phyloP scores from a whole-genome alignment of 2,888 invertebrate genomes.

The Embidobia sp. region DNA sequence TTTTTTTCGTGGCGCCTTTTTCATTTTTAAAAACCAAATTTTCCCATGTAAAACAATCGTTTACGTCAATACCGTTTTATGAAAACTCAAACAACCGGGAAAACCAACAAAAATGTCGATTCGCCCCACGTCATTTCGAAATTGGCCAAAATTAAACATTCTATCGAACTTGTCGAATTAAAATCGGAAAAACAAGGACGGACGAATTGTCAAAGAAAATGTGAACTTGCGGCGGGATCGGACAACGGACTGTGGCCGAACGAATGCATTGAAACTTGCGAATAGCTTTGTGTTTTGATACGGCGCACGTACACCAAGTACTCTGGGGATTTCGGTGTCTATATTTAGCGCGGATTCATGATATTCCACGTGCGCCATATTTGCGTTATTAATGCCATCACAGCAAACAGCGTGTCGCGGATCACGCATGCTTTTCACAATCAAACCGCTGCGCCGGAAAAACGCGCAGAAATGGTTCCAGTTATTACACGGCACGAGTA shows the following conservation, averaged over 20 bases:
- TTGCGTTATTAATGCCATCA: constrained; percentile 46
- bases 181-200: too few species aligned
- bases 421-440: constrained; percentile 27
- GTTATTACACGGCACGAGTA: not conserved
- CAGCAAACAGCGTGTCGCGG: constrained; percentile 5
- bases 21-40: too few species aligned
- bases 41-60: too few species aligned
- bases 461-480: constrained; percentile 9
- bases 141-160: too few species aligned
- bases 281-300: constrained; percentile 69
- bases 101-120: too few species aligned
- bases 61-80: too few species aligned
- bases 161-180: too few species aligned
- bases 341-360: constrained; percentile 31
- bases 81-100: too few species aligned
- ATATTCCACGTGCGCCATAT: constrained; percentile 34
- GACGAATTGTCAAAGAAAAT: too few species aligned
- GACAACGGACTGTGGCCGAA: constrained; percentile 9
- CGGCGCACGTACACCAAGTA: constrained; percentile 36
- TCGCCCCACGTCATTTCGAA: too few species aligned
- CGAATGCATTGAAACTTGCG: constrained; percentile 65
- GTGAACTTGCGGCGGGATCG: too few species aligned
- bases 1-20: too few species aligned
- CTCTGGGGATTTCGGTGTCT: constrained; percentile 39
- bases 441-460: not conserved